Percentiles rank a stretch among this genome's conserved stretches.
Conservation (phyloP, 2,888 invertebrate genomes). For the Anodontia alba region DNA sequence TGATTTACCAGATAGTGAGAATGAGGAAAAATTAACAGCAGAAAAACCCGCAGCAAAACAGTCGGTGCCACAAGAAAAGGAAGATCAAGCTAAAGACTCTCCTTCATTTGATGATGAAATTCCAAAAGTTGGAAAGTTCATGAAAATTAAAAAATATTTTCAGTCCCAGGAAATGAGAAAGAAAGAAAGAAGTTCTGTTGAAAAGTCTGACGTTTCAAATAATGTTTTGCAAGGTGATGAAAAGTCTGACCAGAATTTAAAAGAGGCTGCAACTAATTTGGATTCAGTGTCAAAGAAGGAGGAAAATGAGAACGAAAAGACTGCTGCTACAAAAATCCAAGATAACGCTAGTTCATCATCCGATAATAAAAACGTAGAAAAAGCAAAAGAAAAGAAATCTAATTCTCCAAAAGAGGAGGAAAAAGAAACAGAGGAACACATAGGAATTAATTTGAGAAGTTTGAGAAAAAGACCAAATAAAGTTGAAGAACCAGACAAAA, state of each 20-base stretch:
- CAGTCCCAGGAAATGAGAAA: conserved; percentile 55
- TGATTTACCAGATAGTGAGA: neutral
- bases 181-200: conserved; percentile 45
- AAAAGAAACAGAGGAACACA: conserved; percentile 17
- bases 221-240: neutral
- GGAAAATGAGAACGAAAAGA: neutral
- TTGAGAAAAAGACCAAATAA: conserved; percentile 39
- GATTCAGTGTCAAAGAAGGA: neutral
- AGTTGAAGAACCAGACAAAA: neutral
- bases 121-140: conserved; percentile 58
- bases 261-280: neutral
- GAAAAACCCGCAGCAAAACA: neutral
- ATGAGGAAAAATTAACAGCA: neutral
- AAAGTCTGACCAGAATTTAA: neutral
- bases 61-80: neutral
- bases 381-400: neutral
- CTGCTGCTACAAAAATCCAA: neutral
- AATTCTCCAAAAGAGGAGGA: conserved; percentile 26
- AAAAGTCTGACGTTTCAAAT: neutral
- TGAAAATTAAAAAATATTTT: conserved; percentile 62
- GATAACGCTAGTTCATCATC: neutral
- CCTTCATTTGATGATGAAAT: conserved; percentile 38
- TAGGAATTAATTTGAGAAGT: conserved; percentile 39
- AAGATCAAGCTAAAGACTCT: neutral
- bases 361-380: neutral